Evolutionary conservation across 2,797 vertebrate species (phyloP).

Genomic region (Urophycis tenuis): DNA sequence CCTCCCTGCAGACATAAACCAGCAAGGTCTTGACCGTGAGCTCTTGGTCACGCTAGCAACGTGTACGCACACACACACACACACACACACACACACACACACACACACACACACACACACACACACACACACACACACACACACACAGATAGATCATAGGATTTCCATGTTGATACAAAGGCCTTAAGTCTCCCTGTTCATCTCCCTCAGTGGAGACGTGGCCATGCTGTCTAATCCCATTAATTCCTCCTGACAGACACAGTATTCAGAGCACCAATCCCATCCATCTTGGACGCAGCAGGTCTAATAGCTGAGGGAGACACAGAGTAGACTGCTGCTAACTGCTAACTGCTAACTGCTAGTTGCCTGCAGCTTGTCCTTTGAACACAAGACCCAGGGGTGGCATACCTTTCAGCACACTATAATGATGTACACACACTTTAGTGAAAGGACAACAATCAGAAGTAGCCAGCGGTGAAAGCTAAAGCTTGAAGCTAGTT

Average conservation of each 20-base stretch:
- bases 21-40: background rate
- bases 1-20: background rate
- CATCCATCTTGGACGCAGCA: background rate
- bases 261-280: background rate
- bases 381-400: background rate
- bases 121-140: background rate
- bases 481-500: background rate
- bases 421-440: background rate
- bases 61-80: too few relatives aligned
- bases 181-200: conserved; percentile 12
- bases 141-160: background rate
- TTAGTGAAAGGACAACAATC: background rate
- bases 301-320: conserved; percentile 10
- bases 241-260: conserved; percentile 18
- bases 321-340: background rate
- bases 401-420: background rate
- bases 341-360: background rate
- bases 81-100: background rate
- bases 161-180: background rate
- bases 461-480: background rate
- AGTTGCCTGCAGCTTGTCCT: background rate
- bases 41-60: background rate
- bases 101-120: conserved; percentile 6
- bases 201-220: conserved; percentile 22
- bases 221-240: conserved; percentile 11